Evolutionary conservation across 2,797 vertebrate genomes (phyloP), one percentile per base, ranked within the genome.

Genomic region (Onychomys torridus): DNA sequence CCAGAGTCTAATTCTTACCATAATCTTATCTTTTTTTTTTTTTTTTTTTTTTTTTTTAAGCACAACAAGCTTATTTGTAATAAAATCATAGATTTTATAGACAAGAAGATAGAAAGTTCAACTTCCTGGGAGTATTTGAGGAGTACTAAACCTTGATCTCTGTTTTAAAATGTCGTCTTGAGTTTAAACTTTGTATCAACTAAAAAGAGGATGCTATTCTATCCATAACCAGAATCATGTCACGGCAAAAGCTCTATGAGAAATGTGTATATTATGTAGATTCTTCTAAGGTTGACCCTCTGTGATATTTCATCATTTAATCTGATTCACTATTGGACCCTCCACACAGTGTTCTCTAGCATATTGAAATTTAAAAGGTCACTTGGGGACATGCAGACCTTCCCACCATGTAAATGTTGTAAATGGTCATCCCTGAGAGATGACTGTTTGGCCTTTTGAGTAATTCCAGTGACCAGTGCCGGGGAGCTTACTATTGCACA

Each of bases 401-500:
- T 83, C 57, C 55, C 88, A 82, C 94, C 96, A 52, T 73, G 65
- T 89, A 93, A 55, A 89, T 57, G 75, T 90, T 91, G 61, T 93
- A 94, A 96, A 86, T n/a, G 91, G 92, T 95, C 71, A 78, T 89
- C 87, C 90, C 73, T 78, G 67, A 94, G 89, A 92, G 95, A 91
- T 43, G 89, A 95, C 95, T 89, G 37, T 34, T 95, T 95, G 96
- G 89, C 94, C 65, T 97, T 95, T 95, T 93, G 95, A 94, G 23
- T 95, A 97, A 91, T 97, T 92, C 96, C 97, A 97, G 96, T 91
- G 97, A 98, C 97, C 97, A 97, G 97, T 98, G 98, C 94, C 32
- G 97, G 95, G 97, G 97, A 98, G 97, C 95, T 98, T 97, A 97
- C 97, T 97, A 84, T 79, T 94, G 96, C 91, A 96, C 95, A 97